phyloP scores from a whole-genome alignment of 2,888 invertebrate genomes.

The Drosophila tripunctata region DNA sequence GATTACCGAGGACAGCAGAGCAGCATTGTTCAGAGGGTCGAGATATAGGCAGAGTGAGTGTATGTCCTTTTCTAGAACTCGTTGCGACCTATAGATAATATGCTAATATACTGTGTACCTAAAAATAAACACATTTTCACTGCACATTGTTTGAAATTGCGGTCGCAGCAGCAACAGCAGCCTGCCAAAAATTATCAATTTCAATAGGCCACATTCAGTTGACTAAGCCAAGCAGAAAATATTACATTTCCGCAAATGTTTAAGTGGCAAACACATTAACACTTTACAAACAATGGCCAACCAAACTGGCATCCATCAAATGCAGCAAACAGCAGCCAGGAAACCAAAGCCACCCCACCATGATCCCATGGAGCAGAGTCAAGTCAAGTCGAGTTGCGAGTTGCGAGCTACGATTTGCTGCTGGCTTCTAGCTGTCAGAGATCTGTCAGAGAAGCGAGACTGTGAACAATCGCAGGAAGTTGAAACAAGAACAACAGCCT shows the following conservation, averaged over 20 bases:
- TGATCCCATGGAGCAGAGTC: conserved; percentile 41
- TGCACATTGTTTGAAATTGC: background rate
- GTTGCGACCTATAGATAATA: conserved; percentile 28
- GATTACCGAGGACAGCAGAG: conserved; percentile 40
- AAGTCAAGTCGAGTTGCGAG: conserved; percentile 18
- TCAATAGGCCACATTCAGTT: conserved; percentile 61
- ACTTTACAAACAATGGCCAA: conserved; percentile 76
- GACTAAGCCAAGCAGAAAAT: conserved; percentile 70
- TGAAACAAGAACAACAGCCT: conserved; percentile 53
- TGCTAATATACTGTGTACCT: conserved; percentile 45
- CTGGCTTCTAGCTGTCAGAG: conserved; percentile 70
- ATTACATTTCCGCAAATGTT: conserved; percentile 64
- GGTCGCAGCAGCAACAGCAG: too few species aligned
- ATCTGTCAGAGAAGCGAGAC: conserved; percentile 76
- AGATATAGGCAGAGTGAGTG: background rate
- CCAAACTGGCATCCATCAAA: conserved; percentile 77
- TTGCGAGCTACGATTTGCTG: too few species aligned
- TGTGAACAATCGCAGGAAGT: conserved; percentile 81
- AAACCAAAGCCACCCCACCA: conserved; percentile 30
- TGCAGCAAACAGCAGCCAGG: conserved; percentile 38
- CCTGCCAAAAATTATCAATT: conserved; percentile 58
- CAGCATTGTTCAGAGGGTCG: conserved; percentile 35
- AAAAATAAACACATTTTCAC: conserved; percentile 70
- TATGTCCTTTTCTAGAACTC: conserved; percentile 38
- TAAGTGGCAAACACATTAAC: conserved; percentile 60